Evolutionary conservation across 2,797 vertebrate species (phyloP), one percentile per base, ranked within the genome.

Genomic region (Ctenochaetus hawaiiensis): DNA sequence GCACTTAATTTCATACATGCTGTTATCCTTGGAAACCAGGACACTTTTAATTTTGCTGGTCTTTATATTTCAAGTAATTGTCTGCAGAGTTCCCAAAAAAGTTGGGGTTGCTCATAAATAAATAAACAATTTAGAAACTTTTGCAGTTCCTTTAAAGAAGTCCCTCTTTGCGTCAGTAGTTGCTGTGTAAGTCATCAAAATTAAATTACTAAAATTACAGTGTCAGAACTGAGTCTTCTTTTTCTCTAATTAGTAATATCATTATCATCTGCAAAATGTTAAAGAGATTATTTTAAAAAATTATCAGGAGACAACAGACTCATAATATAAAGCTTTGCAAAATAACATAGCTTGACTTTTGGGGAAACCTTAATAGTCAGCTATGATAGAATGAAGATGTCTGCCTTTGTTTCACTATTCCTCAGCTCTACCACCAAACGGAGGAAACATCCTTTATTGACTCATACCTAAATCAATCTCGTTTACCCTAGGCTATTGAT

Each of bases 401-500:
- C 57, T 58, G 26, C 14, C 26, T 82, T 80, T 60, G 51, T 84
- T 77, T 49, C 66, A 48, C 41, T 75, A 12, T 48, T 45, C 48
- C 67, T 77, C 47, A 49, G 18, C 65, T 87, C 45, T n/a, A 13
- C 53, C 51, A 47, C 44, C 56, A 26, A 41, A 23, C 49, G 8
- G 63, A 72, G 60, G 47, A 61, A 82, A 62, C 67, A 49, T 76
- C 69, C 53, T 72, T 74, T 83, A 84, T 86, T 82, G 77, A 83
- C 77, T 87, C 65, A 39, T 67, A 64, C 51, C 60, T 76, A 65
- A 88, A 90, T 91, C 80, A 81, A 71, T 88, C 78, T 78, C 1
- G 69, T 89, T 90, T 90, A 84, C 83, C 68, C 79, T 52, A 18
- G 16, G 45, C 72, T 80, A 82, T 86, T 69, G 75, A 92, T 84